Percentiles rank a stretch among this genome's conserved stretches.
phyloP scores from a whole-genome alignment of 2,113 vertebrate genomes.

The Tetrao urogallus region DNA sequence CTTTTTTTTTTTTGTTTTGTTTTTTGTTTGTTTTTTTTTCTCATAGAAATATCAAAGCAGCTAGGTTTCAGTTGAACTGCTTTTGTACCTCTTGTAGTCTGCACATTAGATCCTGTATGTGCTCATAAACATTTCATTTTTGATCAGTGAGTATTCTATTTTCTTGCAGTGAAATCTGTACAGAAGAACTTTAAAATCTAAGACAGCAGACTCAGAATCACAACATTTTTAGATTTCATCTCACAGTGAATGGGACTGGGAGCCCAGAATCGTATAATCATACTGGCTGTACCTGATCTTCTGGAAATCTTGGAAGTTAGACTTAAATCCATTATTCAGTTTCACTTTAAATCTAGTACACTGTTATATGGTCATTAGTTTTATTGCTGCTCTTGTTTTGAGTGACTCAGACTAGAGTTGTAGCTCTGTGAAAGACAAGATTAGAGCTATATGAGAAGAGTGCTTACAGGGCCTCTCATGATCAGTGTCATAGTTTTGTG shows the following conservation, averaged over 20 bases:
- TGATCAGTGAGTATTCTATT: neutral
- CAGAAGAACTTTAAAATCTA: neutral
- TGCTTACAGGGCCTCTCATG: neutral
- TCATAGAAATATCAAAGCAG: neutral
- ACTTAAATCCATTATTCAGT: accelerated
- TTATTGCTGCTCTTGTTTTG: neutral
- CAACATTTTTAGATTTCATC: neutral
- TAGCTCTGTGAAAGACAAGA: neutral
- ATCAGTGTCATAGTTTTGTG: too few relatives aligned
- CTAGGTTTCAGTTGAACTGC: neutral
- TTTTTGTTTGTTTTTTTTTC: neutral
- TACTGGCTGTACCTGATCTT: neutral
- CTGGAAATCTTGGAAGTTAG: neutral
- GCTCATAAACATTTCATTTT: neutral
- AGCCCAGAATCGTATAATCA: neutral
- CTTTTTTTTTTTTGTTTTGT: too few relatives aligned
- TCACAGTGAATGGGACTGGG: neutral
- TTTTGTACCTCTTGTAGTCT: neutral
- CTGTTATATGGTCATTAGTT: neutral
- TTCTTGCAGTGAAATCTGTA: neutral
- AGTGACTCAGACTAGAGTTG: neutral
- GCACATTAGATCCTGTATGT: neutral
- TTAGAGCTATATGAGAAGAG: too few relatives aligned
- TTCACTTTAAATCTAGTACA: neutral
- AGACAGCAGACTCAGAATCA: neutral